phyloP scores from a whole-genome alignment of 2,113 vertebrate species.

The Plotosus lineatus region DNA sequence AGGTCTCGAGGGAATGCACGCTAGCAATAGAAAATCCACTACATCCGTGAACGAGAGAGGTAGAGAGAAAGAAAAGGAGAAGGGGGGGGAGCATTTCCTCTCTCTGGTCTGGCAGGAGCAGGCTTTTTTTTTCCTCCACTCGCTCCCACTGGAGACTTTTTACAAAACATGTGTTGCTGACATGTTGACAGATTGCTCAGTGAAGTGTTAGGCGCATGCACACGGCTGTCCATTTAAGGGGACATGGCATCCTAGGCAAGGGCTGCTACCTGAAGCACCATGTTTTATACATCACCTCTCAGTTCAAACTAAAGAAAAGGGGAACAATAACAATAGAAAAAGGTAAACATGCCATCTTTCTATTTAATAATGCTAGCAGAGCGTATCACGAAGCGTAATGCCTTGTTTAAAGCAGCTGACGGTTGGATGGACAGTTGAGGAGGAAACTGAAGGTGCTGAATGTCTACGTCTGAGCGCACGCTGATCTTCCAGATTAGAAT shows the following conservation, averaged over 20 bases:
- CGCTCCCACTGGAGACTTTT: constrained; percentile 99
- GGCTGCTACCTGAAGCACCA: constrained; percentile 99
- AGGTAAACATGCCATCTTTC: constrained; percentile 54
- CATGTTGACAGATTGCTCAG: constrained; percentile 99
- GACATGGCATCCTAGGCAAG: constrained; percentile 98
- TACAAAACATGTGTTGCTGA: constrained; percentile 99
- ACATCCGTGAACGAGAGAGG: constrained; percentile 77
- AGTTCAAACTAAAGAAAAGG: constrained; percentile 69
- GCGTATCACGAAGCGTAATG: not conserved
- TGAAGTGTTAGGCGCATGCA: constrained; percentile 98
- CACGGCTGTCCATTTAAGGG: constrained; percentile 99
- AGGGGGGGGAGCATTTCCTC: constrained; percentile 74
- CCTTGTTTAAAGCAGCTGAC: constrained; percentile 9
- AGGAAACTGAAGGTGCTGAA: not conserved
- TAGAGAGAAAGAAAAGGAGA: constrained; percentile 41
- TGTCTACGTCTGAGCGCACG: not conserved
- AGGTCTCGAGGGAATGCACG: constrained; percentile 89
- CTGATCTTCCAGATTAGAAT: not conserved
- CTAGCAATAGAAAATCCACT: constrained; percentile 99
- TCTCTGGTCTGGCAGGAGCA: constrained; percentile 78
- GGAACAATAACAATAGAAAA: constrained; percentile 68
- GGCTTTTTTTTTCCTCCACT: constrained; percentile 76
- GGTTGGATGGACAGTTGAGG: not conserved
- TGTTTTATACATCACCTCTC: constrained; percentile 97
- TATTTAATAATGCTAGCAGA: constrained; percentile 65